phyloP scores from a whole-genome alignment of 2,113 vertebrate species.

The Gasterosteus aculeatus region DNA sequence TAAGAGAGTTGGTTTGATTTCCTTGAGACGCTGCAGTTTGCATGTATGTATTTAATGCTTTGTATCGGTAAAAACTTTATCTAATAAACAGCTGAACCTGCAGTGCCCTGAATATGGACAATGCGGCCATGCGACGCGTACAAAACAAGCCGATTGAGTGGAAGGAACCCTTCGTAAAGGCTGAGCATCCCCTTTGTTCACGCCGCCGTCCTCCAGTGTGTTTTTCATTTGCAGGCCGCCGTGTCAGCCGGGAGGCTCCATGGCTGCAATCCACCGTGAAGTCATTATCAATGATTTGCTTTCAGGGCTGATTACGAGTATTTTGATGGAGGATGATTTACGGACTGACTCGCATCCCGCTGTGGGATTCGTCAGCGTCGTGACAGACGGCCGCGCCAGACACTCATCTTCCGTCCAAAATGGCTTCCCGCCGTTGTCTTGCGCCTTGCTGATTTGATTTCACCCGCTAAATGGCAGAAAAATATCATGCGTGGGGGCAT shows the following conservation, averaged over 20 bases:
- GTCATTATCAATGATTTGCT: constrained; percentile 70
- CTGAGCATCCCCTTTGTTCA: constrained; percentile 41
- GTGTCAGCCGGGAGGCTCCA: constrained; percentile 55
- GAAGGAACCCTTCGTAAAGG: constrained; percentile 11
- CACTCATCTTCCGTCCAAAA: constrained; percentile 47
- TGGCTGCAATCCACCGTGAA: constrained; percentile 48
- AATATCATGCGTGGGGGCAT: constrained; percentile 15
- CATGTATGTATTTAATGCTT: too few relatives aligned
- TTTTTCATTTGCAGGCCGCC: constrained; percentile 40
- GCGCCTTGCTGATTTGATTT: constrained; percentile 48
- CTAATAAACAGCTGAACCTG: too few relatives aligned
- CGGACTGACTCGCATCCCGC: constrained; percentile 51
- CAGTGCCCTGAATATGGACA: not conserved
- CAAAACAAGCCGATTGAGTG: not conserved
- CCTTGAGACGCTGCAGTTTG: not conserved
- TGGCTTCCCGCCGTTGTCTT: constrained; percentile 52
- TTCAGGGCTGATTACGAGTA: constrained; percentile 60
- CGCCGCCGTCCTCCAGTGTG: constrained; percentile 32
- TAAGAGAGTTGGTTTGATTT: not conserved
- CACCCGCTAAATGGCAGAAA: constrained; percentile 31
- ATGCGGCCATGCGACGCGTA: not conserved
- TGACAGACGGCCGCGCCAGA: constrained; percentile 52
- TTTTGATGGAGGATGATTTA: constrained; percentile 62
- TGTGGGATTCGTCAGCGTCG: constrained; percentile 65
- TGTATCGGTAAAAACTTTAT: too few relatives aligned